These are phyloP conservation scores for Xyrauchen texanus DNA, from an alignment of 2,113 vertebrate genomes.

Conservation along the genomic window DNA sequence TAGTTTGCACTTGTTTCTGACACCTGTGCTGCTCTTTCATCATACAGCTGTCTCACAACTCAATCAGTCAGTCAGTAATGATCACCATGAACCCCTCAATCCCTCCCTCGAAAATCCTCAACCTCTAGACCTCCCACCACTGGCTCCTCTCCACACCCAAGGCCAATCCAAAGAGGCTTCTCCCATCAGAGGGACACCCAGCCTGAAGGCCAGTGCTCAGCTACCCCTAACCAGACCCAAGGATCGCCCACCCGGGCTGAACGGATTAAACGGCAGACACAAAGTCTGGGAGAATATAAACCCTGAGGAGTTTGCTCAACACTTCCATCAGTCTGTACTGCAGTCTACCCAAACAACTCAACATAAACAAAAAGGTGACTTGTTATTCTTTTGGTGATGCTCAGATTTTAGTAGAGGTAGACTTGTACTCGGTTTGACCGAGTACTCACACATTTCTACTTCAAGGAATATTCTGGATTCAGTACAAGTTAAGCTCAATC, in stretches of 20 bases:
- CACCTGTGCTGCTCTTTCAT: not conserved
- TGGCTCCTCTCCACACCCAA: conserved; percentile 77
- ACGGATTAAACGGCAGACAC: conserved; percentile 86
- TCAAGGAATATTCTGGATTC: no score
- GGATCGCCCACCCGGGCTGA: conserved; percentile 82
- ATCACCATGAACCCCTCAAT: conserved; percentile 76
- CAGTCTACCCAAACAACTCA: conserved; percentile 96
- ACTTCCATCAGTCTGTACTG: conserved; percentile 96
- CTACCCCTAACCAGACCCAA: conserved; percentile 78
- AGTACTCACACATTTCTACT: no score
- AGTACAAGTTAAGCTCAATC: no score
- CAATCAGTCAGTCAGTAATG: conserved; percentile 65
- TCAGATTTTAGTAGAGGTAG: not conserved
- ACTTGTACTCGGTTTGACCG: no score
- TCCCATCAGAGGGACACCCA: conserved; percentile 79
- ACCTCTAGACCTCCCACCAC: conserved; percentile 73
- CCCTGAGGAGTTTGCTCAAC: conserved; percentile 94
- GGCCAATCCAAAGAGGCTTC: conserved; percentile 76
- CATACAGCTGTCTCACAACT: conserved; percentile 48
- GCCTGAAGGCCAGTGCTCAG: conserved; percentile 84
- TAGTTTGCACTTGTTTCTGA: not conserved
- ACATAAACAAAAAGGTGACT: conserved; percentile 93
- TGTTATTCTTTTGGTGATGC: not conserved
- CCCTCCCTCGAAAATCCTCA: conserved; percentile 74
- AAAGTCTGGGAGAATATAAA: conserved; percentile 92